phyloP scores from a whole-genome alignment of 2,888 invertebrate species.

The Patella ulyssiponensis region DNA sequence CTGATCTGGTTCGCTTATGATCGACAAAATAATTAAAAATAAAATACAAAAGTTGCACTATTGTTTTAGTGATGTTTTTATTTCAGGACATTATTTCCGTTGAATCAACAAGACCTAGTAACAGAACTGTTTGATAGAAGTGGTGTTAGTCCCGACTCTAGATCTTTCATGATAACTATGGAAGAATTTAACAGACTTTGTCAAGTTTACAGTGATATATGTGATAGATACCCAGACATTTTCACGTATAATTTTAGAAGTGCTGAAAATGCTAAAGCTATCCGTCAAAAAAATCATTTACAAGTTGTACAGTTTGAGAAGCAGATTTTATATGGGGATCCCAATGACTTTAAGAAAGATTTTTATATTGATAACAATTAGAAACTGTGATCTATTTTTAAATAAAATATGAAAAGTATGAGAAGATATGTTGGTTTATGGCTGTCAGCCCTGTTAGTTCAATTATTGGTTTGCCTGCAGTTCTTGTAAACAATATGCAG shows the following conservation, averaged over 20 bases:
- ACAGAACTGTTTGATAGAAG: constrained; percentile 80
- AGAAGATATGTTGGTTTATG: too few species aligned
- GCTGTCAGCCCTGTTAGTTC: too few species aligned
- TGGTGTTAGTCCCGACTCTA: constrained; percentile 80
- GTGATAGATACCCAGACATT: constrained; percentile 72
- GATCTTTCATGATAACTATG: constrained; percentile 83
- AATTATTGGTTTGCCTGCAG: too few species aligned
- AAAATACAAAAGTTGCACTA: too few species aligned
- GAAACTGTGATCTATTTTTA: too few species aligned
- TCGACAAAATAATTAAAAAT: too few species aligned
- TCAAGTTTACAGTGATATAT: constrained; percentile 82
- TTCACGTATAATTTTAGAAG: constrained; percentile 81
- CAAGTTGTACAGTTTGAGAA: constrained; percentile 24
- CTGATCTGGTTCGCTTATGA: too few species aligned
- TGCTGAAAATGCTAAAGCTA: constrained; percentile 46
- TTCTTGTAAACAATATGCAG: too few species aligned
- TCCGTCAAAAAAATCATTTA: constrained; percentile 31
- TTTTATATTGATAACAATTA: too few species aligned
- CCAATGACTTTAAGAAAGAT: too few species aligned
- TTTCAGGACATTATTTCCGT: constrained; percentile 82
- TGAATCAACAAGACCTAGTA: constrained; percentile 79
- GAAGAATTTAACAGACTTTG: constrained; percentile 85
- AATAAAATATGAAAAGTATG: too few species aligned
- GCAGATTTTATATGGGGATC: constrained; percentile 21
- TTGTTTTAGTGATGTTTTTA: background rate